These are phyloP conservation scores for Spodoptera litura DNA, from an alignment of 1,140 invertebrate genomes.

Conservation along the genomic window DNA sequence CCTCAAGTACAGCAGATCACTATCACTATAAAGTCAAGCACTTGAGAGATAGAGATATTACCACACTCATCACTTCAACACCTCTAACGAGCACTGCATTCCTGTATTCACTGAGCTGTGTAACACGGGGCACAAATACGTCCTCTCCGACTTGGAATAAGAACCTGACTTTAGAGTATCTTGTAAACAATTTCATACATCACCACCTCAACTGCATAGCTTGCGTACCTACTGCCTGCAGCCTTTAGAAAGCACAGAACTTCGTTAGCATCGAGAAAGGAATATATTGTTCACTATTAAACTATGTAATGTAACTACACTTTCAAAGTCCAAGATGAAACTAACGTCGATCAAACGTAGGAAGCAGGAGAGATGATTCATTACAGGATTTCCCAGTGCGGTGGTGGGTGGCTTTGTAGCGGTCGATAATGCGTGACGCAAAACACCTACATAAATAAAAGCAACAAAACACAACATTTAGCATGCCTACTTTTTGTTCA, in stretches of 20 bases:
- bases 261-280: background rate
- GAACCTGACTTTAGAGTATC: background rate
- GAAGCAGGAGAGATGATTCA: slow-evolving; percentile 21
- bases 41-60: background rate
- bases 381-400: slow-evolving; percentile 22
- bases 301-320: no score
- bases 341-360: background rate
- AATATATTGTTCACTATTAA: no score
- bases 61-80: background rate
- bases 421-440: slow-evolving; percentile 23
- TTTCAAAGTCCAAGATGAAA: background rate
- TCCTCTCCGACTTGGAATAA: background rate
- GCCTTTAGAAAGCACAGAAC: background rate
- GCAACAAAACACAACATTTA: background rate
- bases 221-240: background rate
- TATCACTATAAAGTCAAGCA: background rate
- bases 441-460: slow-evolving; percentile 14
- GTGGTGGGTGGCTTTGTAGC: slow-evolving; percentile 5
- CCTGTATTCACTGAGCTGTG: background rate
- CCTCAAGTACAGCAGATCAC: no score
- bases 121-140: background rate
- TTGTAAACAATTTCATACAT: slow-evolving; percentile 15
- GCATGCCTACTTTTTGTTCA: background rate
- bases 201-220: background rate
- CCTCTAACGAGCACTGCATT: background rate